These are phyloP conservation scores for Eudasyphora cyanicolor DNA, from an alignment of 2,888 invertebrate species.

Conservation along the genomic window DNA sequence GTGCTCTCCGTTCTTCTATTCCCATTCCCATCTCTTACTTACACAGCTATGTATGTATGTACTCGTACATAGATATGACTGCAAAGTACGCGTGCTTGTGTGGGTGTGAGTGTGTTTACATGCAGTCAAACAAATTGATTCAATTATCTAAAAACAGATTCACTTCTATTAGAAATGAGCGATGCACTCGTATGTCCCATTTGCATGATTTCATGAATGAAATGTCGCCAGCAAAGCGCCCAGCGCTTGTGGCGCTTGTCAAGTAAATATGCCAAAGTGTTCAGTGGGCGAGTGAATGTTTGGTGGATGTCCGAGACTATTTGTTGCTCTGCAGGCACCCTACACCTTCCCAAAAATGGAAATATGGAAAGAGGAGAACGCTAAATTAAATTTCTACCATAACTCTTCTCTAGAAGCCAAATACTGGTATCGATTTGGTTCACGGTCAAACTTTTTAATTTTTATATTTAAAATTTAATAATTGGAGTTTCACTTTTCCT, in stretches of 20 bases:
- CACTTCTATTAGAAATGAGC: conserved; percentile 12
- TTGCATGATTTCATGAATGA: conserved; percentile 60
- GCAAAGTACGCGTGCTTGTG: background rate
- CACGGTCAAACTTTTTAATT: too few species aligned
- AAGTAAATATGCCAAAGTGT: conserved; percentile 16
- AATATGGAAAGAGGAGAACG: too few species aligned
- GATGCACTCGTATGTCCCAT: too few species aligned
- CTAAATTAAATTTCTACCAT: too few species aligned
- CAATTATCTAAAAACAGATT: conserved; percentile 54
- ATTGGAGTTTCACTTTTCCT: too few species aligned
- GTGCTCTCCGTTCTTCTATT: background rate
- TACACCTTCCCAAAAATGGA: too few species aligned
- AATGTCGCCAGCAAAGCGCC: conserved; percentile 2
- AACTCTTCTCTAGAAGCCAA: too few species aligned
- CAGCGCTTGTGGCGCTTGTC: conserved; percentile 52
- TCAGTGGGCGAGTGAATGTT: background rate
- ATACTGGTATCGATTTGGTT: too few species aligned
- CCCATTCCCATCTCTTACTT: background rate
- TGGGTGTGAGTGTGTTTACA: background rate
- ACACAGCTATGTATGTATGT: too few species aligned
- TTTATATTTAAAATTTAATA: too few species aligned
- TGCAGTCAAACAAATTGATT: conserved; percentile 43
- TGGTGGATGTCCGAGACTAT: background rate
- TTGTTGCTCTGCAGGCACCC: too few species aligned
- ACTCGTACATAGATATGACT: too few species aligned